Percentiles rank a stretch among this genome's conserved stretches.
Conservation (phyloP, 2,888 invertebrate species). For the Strigamia maritima region DNA sequence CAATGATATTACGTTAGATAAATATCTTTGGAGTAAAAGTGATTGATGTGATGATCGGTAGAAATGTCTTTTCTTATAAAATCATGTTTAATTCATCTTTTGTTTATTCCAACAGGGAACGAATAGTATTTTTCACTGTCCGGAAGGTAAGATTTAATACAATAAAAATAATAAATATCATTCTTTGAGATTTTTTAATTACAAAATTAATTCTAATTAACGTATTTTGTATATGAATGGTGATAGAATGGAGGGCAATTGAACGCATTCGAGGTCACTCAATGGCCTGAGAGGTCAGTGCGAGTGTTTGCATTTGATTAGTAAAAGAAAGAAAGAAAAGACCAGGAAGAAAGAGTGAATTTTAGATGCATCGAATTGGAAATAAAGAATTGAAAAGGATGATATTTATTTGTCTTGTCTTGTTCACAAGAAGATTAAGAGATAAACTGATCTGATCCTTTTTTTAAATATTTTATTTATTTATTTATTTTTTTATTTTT, state of each 20-base stretch:
- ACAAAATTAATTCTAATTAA: not conserved
- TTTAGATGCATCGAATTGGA: not conserved
- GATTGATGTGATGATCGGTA: not conserved
- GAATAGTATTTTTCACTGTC: constrained; percentile 35
- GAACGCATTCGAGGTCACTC: constrained; percentile 15
- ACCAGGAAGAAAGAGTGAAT: constrained; percentile 32
- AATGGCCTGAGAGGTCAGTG: constrained; percentile 25
- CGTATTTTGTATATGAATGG: not conserved
- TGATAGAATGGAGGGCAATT: not conserved
- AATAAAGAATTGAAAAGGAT: not conserved
- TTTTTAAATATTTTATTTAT: not conserved
- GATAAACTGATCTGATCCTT: not conserved
- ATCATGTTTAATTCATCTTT: not conserved
- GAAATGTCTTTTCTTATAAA: not conserved
- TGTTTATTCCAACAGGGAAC: not conserved
- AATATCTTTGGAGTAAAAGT: constrained; percentile 8
- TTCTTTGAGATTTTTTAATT: not conserved
- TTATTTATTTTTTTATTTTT: constrained; percentile 48
- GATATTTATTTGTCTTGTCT: not conserved
- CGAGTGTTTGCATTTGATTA: constrained; percentile 25
- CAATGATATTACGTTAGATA: not conserved
- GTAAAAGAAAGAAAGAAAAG: not conserved
- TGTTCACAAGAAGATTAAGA: not conserved
- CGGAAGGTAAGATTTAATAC: constrained; percentile 9
- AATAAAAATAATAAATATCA: not conserved